Evolutionary conservation across 2,888 invertebrate genomes (phyloP).

Genomic region (Trissoscelio sp.): DNA sequence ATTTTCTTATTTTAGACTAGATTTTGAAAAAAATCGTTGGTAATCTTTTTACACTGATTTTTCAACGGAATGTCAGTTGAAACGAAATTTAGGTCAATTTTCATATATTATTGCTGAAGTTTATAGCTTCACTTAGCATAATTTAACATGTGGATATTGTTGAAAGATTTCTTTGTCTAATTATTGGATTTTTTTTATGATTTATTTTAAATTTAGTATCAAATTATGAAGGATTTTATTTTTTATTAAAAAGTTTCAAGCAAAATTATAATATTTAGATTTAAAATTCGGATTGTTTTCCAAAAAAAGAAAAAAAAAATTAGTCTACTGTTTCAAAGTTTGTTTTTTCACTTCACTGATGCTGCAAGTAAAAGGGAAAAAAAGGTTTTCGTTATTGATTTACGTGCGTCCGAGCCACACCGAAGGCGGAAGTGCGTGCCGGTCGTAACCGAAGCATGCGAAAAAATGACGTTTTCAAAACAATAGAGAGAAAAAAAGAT

Average conservation of each 20-base stretch:
- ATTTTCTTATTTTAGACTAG: too few relatives aligned
- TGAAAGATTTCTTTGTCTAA: too few relatives aligned
- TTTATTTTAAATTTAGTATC: too few relatives aligned
- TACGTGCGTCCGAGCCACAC: constrained; percentile 7
- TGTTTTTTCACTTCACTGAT: constrained; percentile 8
- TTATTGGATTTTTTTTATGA: too few relatives aligned
- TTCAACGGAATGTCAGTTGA: too few relatives aligned
- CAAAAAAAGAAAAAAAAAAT: too few relatives aligned
- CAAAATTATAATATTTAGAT: too few relatives aligned
- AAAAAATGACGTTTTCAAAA: constrained; percentile 37
- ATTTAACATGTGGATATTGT: background rate
- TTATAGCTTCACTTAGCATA: background rate
- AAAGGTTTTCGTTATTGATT: constrained; percentile 53
- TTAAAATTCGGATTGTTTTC: too few relatives aligned
- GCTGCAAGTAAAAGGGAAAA: constrained; percentile 32
- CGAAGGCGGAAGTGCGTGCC: constrained; percentile 53
- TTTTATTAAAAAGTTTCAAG: too few relatives aligned
- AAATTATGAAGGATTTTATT: too few relatives aligned
- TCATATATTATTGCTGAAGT: background rate
- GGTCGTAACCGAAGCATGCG: constrained; percentile 42
- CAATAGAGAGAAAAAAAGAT: constrained; percentile 21
- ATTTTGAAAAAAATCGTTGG: too few relatives aligned
- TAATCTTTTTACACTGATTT: too few relatives aligned
- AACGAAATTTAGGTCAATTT: constrained; percentile 4
- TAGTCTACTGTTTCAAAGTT: background rate